A percentile compares a stretch with the other conserved stretches of the same genome.
Conservation (phyloP, 2,797 vertebrate genomes). For the Streptopelia turtur region DNA sequence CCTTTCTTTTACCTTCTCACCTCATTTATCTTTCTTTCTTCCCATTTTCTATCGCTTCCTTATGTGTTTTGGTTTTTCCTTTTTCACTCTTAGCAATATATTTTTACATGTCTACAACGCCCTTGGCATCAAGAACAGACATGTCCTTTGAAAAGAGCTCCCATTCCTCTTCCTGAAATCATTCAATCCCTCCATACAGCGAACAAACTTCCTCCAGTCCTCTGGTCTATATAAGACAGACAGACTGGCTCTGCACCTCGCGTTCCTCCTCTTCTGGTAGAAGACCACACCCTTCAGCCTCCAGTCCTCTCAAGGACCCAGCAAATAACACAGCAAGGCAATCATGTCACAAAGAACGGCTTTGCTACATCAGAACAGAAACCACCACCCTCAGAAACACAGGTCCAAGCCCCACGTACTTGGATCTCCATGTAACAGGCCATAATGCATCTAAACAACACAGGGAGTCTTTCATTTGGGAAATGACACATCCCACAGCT, state of each 20-base stretch:
- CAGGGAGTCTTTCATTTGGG: too few relatives aligned
- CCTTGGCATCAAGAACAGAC: rapidly evolving
- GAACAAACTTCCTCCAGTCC: neutral
- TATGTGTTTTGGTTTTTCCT: too few relatives aligned
- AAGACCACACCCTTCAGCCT: neutral
- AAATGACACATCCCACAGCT: neutral
- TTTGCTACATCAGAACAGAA: neutral
- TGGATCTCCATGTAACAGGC: too few relatives aligned
- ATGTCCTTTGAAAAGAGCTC: neutral
- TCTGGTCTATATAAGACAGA: too few relatives aligned
- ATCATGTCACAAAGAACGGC: neutral
- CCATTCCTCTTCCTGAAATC: rapidly evolving
- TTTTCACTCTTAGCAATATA: neutral
- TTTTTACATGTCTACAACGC: neutral
- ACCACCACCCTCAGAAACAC: neutral
- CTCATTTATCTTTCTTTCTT: too few relatives aligned
- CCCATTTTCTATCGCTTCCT: too few relatives aligned
- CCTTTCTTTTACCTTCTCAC: too few relatives aligned
- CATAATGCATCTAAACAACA: neutral
- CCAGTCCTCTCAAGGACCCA: neutral
- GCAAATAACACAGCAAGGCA: neutral
- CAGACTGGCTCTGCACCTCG: too few relatives aligned
- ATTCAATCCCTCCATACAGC: too few relatives aligned
- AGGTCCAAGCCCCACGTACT: neutral
- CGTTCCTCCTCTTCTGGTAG: neutral